Evolutionary conservation across 2,888 invertebrate genomes (phyloP).

Genomic region (Tetanocera ferruginea): DNA sequence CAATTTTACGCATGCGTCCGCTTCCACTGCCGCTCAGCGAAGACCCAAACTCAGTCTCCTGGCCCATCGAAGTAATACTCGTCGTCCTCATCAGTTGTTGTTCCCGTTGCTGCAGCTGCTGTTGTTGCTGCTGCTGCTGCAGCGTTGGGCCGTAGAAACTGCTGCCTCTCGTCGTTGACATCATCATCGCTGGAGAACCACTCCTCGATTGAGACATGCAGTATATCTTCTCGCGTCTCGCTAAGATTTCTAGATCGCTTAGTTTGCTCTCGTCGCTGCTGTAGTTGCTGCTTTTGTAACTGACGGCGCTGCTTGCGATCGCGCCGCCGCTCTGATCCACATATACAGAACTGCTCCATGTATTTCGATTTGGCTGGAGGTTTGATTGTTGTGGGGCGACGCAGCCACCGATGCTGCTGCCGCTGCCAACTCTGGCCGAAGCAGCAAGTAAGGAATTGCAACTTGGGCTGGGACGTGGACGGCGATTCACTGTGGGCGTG

Average conservation of each 20-base stretch:
- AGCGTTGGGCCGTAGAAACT: conserved; percentile 43
- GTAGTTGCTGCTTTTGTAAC: conserved; percentile 64
- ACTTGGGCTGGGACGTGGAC: conserved; percentile 61
- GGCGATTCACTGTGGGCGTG: conserved; percentile 70
- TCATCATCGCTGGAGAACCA: conserved; percentile 68
- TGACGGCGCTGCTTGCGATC: conserved; percentile 63
- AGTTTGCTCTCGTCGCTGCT: conserved; percentile 68
- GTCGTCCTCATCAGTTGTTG: conserved; percentile 61
- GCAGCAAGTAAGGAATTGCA: conserved; percentile 29
- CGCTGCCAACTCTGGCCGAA: conserved; percentile 34
- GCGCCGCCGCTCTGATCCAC: conserved; percentile 71
- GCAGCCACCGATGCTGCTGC: conserved; percentile 55
- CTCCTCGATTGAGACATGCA: conserved; percentile 71
- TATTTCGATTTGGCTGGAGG: conserved; percentile 71
- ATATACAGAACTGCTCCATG: conserved; percentile 80
- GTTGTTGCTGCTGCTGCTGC: not conserved
- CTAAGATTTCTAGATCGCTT: conserved; percentile 79
- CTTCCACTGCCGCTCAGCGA: conserved; percentile 52
- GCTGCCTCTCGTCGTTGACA: conserved; percentile 54
- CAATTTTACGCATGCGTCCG: conserved; percentile 57
- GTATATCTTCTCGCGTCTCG: conserved; percentile 71
- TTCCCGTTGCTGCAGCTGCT: conserved; percentile 19
- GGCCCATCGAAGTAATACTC: conserved; percentile 70
- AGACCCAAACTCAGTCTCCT: conserved; percentile 56
- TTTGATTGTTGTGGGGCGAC: conserved; percentile 59